Evolutionary conservation across 92 coral and sea anemone species (phyloP).

Genomic region (Diadumene lineata): DNA sequence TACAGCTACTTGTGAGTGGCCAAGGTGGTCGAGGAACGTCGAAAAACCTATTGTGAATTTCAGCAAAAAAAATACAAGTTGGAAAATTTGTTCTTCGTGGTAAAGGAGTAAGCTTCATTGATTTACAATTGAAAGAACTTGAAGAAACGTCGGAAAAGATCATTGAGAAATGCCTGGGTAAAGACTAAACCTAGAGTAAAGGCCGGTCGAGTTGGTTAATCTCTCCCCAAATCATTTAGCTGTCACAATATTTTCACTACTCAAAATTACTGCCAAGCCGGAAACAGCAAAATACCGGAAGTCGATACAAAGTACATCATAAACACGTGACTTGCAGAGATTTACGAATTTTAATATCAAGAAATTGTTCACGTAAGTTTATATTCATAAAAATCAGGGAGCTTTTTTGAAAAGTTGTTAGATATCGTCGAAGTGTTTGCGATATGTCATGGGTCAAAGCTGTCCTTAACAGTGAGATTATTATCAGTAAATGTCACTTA

Average conservation of each 20-base stretch:
- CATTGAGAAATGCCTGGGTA: not conserved
- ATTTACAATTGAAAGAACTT: not conserved
- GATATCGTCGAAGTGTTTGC: constrained; percentile 2
- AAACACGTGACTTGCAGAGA: not conserved
- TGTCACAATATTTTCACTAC: constrained; percentile 35
- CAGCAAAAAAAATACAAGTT: too few species aligned
- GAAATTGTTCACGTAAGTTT: not conserved
- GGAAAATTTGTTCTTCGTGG: too few species aligned
- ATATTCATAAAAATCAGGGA: too few species aligned
- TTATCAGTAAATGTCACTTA: constrained; percentile 25
- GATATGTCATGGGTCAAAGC: constrained; percentile 21
- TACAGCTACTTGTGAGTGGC: not conserved
- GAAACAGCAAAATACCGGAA: constrained; percentile 21
- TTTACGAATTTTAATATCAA: not conserved
- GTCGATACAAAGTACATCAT: constrained; percentile 15
- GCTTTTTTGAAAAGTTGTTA: constrained; percentile 1
- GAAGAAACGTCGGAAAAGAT: not conserved
- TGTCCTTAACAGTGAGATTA: constrained; percentile 15
- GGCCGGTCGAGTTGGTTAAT: constrained; percentile 14
- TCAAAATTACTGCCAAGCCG: constrained; percentile 1
- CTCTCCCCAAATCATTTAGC: constrained; percentile 14
- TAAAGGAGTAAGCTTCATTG: too few species aligned
- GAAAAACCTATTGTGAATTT: not conserved
- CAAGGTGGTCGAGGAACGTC: constrained; percentile 5
- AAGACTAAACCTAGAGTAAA: not conserved